phyloP scores from a whole-genome alignment of 2,888 invertebrate genomes.

The Pseudeuparius sepicola region DNA sequence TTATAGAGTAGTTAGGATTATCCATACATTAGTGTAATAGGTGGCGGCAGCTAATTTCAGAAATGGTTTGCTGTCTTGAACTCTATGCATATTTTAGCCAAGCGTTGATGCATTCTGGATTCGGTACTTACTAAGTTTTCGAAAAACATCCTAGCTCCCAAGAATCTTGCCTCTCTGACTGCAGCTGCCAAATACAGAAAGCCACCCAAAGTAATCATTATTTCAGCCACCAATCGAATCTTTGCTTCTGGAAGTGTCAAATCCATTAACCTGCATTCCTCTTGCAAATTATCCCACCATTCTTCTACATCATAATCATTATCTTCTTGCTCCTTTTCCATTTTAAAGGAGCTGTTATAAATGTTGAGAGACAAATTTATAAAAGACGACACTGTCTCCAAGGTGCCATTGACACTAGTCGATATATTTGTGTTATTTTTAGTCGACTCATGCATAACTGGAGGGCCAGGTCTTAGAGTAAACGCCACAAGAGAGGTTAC shows the following conservation, averaged over 20 bases:
- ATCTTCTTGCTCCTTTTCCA: slow-evolving; percentile 23
- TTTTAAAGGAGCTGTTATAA: too few species aligned
- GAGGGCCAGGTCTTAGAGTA: slow-evolving; percentile 78
- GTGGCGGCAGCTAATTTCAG: too few species aligned
- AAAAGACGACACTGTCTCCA: too few species aligned
- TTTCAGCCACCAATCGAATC: slow-evolving; percentile 68
- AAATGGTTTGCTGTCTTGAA: too few species aligned
- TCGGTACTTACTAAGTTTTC: slow-evolving; percentile 78
- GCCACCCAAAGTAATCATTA: slow-evolving; percentile 71
- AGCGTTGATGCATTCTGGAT: too few species aligned
- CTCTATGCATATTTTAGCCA: too few species aligned
- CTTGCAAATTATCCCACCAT: slow-evolving; percentile 63
- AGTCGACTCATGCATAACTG: slow-evolving; percentile 33
- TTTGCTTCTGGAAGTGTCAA: slow-evolving; percentile 48
- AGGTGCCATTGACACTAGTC: too few species aligned
- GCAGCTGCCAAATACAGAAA: slow-evolving; percentile 77
- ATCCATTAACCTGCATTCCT: slow-evolving; percentile 62
- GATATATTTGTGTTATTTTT: slow-evolving; percentile 24
- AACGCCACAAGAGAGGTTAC: slow-evolving; percentile 80
- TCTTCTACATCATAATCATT: slow-evolving; percentile 48
- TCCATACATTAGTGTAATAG: too few species aligned
- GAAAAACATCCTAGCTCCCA: slow-evolving; percentile 88
- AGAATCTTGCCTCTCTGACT: slow-evolving; percentile 76
- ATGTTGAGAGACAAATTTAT: too few species aligned
- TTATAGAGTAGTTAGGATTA: too few species aligned